Conservation (phyloP, 2,888 invertebrate genomes). For the Patella ulyssiponensis region DNA sequence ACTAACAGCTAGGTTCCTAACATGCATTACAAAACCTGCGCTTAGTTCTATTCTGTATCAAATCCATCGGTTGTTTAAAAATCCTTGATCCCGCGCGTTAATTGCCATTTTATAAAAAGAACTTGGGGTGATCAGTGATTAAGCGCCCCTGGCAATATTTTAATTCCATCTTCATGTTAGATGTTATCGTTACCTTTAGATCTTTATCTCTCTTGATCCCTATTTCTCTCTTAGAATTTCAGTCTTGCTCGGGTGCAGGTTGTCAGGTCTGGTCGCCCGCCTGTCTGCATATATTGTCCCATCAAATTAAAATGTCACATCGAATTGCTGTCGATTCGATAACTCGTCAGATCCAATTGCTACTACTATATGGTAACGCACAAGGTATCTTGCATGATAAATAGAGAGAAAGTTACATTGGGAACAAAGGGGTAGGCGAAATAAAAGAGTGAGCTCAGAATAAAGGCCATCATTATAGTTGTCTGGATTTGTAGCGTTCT, state of each 20-base stretch:
- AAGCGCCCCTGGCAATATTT: slow-evolving; percentile 8
- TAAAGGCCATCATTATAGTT: no score
- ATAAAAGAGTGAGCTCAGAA: no score
- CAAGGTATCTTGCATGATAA: no score
- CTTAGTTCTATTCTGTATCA: neutral
- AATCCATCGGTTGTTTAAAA: neutral
- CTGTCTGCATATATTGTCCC: slow-evolving; percentile 23
- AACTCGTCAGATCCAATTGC: slow-evolving; percentile 18
- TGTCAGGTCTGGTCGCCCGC: slow-evolving; percentile 18
- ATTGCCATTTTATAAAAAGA: neutral
- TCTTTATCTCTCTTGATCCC: slow-evolving; percentile 18
- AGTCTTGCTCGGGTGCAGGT: slow-evolving; percentile 3
- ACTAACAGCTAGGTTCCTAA: no score
- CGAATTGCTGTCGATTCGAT: slow-evolving; percentile 21
- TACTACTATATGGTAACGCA: neutral
- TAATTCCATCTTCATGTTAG: slow-evolving; percentile 11
- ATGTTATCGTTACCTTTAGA: slow-evolving; percentile 11
- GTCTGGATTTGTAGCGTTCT: no score
- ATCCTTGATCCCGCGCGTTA: neutral
- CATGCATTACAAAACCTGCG: no score
- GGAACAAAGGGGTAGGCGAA: no score
- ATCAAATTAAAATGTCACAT: slow-evolving; percentile 28
- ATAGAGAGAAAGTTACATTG: no score
- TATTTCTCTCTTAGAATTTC: slow-evolving; percentile 13
- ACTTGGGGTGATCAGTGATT: slow-evolving; percentile 6